Conservation (phyloP, 2,797 vertebrate genomes). For the Alauda arvensis region DNA sequence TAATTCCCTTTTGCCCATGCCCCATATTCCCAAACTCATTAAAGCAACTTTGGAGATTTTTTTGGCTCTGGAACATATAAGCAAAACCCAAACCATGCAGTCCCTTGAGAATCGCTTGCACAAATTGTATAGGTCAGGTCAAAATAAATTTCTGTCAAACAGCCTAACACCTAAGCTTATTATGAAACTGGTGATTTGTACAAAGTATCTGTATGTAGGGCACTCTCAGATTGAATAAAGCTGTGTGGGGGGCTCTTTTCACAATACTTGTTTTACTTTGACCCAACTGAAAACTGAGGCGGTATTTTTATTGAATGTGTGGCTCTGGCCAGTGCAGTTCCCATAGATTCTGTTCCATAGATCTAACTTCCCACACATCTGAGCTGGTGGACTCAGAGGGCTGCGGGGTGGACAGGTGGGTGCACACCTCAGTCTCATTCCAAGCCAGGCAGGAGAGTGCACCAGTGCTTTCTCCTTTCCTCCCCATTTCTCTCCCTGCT, state of each 20-base stretch:
- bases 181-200: constrained; percentile 56
- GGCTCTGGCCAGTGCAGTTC: not conserved
- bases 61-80: constrained; percentile 55
- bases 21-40: constrained; percentile 67
- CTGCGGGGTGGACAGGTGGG: not conserved
- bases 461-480: not conserved
- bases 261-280: not conserved
- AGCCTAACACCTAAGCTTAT: constrained; percentile 72
- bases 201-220: constrained; percentile 12
- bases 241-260: not conserved
- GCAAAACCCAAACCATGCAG: constrained; percentile 49
- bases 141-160: constrained; percentile 72
- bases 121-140: constrained; percentile 61
- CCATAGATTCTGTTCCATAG: not conserved
- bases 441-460: not conserved
- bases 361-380: not conserved
- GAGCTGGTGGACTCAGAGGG: not conserved
- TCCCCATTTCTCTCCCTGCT: fast-evolving
- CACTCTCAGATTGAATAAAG: not conserved
- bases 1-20: constrained; percentile 59
- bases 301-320: not conserved
- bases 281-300: not conserved
- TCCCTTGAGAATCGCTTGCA: constrained; percentile 60
- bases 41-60: constrained; percentile 64
- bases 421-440: not conserved